A percentile compares a stretch with the other conserved stretches of the same genome.
Conservation (phyloP, 1,140 invertebrate genomes). For the Aethina tumida region DNA sequence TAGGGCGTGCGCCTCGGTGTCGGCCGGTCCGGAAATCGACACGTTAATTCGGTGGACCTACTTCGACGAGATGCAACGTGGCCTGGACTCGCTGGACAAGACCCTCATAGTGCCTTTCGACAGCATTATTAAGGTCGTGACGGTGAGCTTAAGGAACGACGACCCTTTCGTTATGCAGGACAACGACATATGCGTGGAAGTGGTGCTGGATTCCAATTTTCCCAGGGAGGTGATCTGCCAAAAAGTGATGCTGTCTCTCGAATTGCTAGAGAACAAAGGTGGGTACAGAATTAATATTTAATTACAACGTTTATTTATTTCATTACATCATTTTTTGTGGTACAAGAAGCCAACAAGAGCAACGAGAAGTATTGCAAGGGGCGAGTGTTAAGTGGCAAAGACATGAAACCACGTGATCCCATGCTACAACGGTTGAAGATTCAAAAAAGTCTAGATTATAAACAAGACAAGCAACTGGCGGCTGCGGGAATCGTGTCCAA, state of each 20-base stretch:
- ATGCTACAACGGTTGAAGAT: conserved; percentile 52
- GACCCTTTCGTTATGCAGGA: conserved; percentile 45
- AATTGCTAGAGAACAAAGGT: conserved; percentile 17
- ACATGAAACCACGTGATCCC: conserved; percentile 48
- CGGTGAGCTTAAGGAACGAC: conserved; percentile 38
- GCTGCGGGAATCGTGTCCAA: conserved; percentile 53
- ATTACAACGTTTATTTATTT: too few species aligned
- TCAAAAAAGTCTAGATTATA: conserved; percentile 60
- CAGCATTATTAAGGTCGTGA: conserved; percentile 40
- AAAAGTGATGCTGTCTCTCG: conserved; percentile 41
- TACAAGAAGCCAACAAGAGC: conserved; percentile 12
- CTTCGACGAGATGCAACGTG: conserved; percentile 65
- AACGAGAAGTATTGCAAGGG: conserved; percentile 15
- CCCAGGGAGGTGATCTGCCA: conserved; percentile 47
- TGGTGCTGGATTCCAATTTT: conserved; percentile 48
- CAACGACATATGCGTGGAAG: conserved; percentile 44
- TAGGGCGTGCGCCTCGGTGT: conserved; percentile 66
- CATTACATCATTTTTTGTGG: too few species aligned
- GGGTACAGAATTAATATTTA: too few species aligned
- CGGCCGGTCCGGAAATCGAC: conserved; percentile 60
- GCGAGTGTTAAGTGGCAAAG: conserved; percentile 33
- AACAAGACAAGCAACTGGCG: conserved; percentile 66
- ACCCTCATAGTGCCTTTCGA: conserved; percentile 32
- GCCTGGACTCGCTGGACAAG: conserved; percentile 44
- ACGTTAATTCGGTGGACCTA: conserved; percentile 63